A percentile compares a stretch with the other conserved stretches of the same genome.
Conservation (phyloP, 2,888 invertebrate genomes). For the Bellardia bayeri region DNA sequence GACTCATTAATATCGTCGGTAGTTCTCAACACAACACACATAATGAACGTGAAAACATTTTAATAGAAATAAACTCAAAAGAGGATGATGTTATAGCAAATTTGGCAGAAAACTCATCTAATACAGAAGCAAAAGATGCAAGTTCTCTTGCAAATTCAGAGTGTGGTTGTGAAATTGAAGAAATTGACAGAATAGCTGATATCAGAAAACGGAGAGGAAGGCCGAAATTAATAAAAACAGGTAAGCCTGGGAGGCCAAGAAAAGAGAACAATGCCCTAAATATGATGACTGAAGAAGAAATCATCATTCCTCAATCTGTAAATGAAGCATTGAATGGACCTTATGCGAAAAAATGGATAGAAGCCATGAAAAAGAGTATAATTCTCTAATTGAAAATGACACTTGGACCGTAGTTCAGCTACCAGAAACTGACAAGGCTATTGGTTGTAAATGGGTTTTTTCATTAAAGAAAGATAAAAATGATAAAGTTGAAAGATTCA, state of each 20-base stretch:
- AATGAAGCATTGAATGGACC: too few relatives aligned
- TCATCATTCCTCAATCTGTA: too few relatives aligned
- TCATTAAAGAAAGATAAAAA: not conserved
- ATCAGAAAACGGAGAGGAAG: not conserved
- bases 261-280: too few relatives aligned
- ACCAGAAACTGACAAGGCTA: not conserved
- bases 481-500: not conserved
- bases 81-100: too few relatives aligned
- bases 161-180: not conserved
- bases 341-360: not conserved
- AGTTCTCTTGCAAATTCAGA: not conserved
- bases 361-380: not conserved
- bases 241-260: too few relatives aligned
- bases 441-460: not conserved
- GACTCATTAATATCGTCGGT: too few relatives aligned
- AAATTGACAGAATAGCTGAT: not conserved
- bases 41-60: not conserved
- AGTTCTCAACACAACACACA: too few relatives aligned
- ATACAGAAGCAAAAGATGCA: not conserved
- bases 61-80: too few relatives aligned
- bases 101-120: too few relatives aligned
- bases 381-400: conserved; percentile 18
- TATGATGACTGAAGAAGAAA: too few relatives aligned
- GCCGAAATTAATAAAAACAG: too few relatives aligned
- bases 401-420: not conserved